Evolutionary conservation across 1,140 invertebrate species (phyloP), one percentile per base, ranked within the genome.

Genomic region (Camponotus vicinus): DNA sequence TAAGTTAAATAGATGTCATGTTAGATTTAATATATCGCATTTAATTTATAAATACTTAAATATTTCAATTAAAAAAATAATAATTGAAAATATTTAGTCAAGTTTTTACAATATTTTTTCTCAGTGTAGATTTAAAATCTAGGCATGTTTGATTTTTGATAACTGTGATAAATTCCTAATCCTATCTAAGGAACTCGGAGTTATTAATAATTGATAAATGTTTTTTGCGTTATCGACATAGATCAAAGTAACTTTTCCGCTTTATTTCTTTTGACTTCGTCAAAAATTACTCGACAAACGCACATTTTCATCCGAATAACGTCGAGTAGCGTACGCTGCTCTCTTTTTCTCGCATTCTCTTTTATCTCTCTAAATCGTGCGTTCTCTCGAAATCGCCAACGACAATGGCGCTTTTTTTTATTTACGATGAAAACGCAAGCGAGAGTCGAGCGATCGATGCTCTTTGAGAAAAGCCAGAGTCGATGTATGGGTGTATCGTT

Each of bases 291-390:
- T 57, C 11, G 52, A 21, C 57, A 8, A 70, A 70, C 7, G n/a
- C 4, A 15, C 18, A 27, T 82, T 86, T 69, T 87, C 52, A 18
- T n/a, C 21, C 15, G 64, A 85, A 64, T 52, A 45, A 52, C 40
- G 55, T 77, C 55, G 42, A 37, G 15, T 32, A 64, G 59, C 11
- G 21, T 32, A 21, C n/a, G 40, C 27, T 55, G 42, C 27, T 34
- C 32, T 59, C 42, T 42, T 27, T 45, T 34, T 18, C 21, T 32
- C 13, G 4, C 21, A 5, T 3, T 7, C 11, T 7, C 9, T 32
- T 49, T 32, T 34, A 37, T 79, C n/a, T 69, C 37, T 55, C 40
- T 45, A 27, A 34, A 45, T 42, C 6, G 49, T 34, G 18, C 40
- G 27, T 6, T 71, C 18, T 71, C 11, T 45, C 34, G 21, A 34